These are phyloP conservation scores for Drosophila tristis DNA, from an alignment of 1,140 invertebrate genomes.

Conservation along the genomic window DNA sequence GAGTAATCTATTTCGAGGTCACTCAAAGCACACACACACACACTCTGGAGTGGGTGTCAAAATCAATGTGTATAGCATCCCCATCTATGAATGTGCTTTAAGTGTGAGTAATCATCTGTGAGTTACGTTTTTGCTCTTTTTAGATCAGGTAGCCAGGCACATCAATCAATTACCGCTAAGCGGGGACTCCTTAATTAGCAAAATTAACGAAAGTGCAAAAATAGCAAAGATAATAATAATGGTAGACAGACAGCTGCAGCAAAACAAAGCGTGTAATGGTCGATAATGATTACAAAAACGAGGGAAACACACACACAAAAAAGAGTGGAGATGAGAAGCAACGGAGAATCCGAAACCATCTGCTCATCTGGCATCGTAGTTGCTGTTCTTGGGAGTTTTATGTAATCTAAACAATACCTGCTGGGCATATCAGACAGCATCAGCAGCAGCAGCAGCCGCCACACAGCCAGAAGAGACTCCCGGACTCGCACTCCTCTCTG, in stretches of 20 bases:
- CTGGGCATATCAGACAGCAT: constrained; percentile 24
- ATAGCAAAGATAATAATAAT: constrained; percentile 16
- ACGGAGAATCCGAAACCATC: constrained; percentile 37
- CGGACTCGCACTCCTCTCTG: constrained; percentile 18
- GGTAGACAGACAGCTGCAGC: constrained; percentile 26
- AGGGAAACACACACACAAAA: constrained; percentile 28
- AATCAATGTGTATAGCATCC: not conserved
- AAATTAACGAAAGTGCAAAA: constrained; percentile 37
- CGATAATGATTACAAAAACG: constrained; percentile 67
- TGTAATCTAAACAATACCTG: constrained; percentile 80
- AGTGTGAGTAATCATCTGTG: not conserved
- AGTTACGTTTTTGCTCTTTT: not conserved
- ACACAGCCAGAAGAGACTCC: constrained; percentile 3
- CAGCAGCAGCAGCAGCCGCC: constrained; percentile 8
- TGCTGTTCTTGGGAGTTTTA: constrained; percentile 37
- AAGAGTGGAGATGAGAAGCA: not conserved
- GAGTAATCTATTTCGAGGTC: constrained; percentile 58
- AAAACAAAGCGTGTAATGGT: constrained; percentile 58
- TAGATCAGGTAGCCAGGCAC: constrained; percentile 7
- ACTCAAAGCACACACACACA: constrained; percentile 3
- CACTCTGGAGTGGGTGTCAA: constrained; percentile 17
- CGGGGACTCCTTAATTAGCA: constrained; percentile 25
- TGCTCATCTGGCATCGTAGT: constrained; percentile 45
- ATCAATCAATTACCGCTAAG: constrained; percentile 44
- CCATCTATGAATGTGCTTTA: not conserved